A percentile compares a stretch with the other conserved stretches of the same genome.
Conservation (phyloP, 2,113 vertebrate species). For the Amphiprion percula region DNA sequence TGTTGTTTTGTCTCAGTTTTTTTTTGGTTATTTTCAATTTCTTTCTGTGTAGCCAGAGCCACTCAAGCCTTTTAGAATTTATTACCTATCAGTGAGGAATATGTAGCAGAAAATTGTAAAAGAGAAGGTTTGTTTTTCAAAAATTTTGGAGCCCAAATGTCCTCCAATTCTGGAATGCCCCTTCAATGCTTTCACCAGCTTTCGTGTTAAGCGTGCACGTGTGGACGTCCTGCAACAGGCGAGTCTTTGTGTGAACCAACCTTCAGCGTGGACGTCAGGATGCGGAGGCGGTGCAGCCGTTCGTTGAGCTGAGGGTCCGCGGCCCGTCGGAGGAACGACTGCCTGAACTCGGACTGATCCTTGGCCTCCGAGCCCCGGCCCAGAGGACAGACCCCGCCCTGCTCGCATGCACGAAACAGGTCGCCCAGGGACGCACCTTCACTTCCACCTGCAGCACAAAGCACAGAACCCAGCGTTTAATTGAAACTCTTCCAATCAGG, state of each 20-base stretch:
- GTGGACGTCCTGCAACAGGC: no score
- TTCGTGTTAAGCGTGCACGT: neutral
- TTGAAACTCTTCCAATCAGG: neutral
- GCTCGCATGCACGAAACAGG: constrained; percentile 94
- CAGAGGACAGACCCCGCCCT: constrained; percentile 93
- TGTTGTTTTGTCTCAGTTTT: no score
- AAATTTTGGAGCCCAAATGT: no score
- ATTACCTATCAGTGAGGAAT: no score
- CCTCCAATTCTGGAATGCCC: no score
- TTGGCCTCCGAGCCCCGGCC: constrained; percentile 91
- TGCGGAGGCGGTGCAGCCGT: constrained; percentile 94
- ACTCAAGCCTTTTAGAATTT: no score
- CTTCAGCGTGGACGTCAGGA: constrained; percentile 98
- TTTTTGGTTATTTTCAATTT: no score
- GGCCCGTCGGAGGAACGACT: constrained; percentile 93
- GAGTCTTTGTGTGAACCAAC: constrained; percentile 77
- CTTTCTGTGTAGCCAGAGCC: no score
- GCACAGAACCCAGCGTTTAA: neutral
- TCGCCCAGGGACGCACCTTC: constrained; percentile 89
- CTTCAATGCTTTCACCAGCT: no score
- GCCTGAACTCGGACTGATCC: constrained; percentile 92
- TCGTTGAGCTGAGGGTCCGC: constrained; percentile 97
- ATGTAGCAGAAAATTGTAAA: no score
- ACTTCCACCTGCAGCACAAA: constrained; percentile 52
- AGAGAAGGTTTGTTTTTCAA: no score